Conservation (phyloP, 2,888 invertebrate species). For the Thera britannica region DNA sequence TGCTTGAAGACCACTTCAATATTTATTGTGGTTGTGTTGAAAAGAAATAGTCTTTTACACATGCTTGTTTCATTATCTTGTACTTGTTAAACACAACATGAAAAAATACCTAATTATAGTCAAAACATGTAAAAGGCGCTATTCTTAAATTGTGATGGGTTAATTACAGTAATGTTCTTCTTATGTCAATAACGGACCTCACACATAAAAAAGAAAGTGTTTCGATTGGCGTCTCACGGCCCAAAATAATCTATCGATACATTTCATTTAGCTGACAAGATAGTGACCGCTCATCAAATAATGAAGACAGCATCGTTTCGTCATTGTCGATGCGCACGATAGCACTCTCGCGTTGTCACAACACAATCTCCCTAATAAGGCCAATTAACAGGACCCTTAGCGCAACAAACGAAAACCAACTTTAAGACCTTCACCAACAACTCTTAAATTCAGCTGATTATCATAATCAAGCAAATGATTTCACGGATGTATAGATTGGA, state of each 20-base stretch:
- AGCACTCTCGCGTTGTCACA: slow-evolving; percentile 84
- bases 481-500: slow-evolving; percentile 62
- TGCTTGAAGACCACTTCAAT: not conserved
- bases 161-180: slow-evolving; percentile 67
- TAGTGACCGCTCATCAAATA: slow-evolving; percentile 84
- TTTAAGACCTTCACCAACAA: slow-evolving; percentile 58
- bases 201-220: slow-evolving; percentile 74
- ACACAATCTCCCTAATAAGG: slow-evolving; percentile 84
- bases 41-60: too few species aligned
- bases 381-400: slow-evolving; percentile 80
- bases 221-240: slow-evolving; percentile 78
- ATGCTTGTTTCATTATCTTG: not conserved
- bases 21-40: not conserved
- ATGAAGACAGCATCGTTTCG: slow-evolving; percentile 85
- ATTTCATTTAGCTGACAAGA: slow-evolving; percentile 85
- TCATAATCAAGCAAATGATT: slow-evolving; percentile 50
- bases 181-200: slow-evolving; percentile 72
- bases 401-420: slow-evolving; percentile 60
- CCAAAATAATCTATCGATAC: slow-evolving; percentile 83
- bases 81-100: slow-evolving; percentile 26
- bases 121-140: slow-evolving; percentile 41
- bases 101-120: slow-evolving; percentile 47
- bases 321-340: slow-evolving; percentile 85
- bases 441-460: slow-evolving; percentile 48
- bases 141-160: slow-evolving; percentile 56